phyloP scores from a whole-genome alignment of 2,888 invertebrate genomes.

The Sinelater perroti region DNA sequence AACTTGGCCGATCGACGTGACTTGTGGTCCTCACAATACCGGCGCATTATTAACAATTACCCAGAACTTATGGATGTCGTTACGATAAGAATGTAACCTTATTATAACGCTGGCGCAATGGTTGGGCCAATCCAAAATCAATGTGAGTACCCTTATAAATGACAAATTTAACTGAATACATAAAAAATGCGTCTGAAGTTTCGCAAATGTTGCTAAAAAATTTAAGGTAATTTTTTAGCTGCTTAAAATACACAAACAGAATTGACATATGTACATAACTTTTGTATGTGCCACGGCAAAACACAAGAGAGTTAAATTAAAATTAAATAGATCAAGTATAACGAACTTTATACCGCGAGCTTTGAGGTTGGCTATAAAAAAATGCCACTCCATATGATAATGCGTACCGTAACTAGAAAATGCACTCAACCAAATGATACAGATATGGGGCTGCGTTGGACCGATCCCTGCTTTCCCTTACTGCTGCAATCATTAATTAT shows the following conservation, averaged over 20 bases:
- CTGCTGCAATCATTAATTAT: conserved; percentile 27
- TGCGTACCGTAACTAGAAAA: conserved; percentile 24
- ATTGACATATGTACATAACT: too few species aligned
- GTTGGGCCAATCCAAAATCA: too few species aligned
- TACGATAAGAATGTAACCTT: conserved; percentile 33
- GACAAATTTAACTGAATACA: too few species aligned
- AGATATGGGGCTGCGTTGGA: conserved; percentile 24
- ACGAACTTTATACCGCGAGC: conserved; percentile 10
- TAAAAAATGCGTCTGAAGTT: too few species aligned
- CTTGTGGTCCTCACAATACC: conserved; percentile 39
- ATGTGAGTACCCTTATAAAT: too few species aligned
- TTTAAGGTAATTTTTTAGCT: too few species aligned
- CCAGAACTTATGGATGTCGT: conserved; percentile 36
- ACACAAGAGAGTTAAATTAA: conserved; percentile 3
- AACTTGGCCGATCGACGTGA: conserved; percentile 38
- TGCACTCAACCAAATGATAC: conserved; percentile 32
- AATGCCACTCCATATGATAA: conserved; percentile 20
- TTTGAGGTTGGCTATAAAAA: conserved; percentile 14
- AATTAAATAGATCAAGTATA: conserved; percentile 9
- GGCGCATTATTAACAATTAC: conserved; percentile 41
- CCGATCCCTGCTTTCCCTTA: conserved; percentile 13
- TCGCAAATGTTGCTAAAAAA: too few species aligned
- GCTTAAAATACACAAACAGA: too few species aligned
- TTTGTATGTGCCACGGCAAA: too few species aligned
- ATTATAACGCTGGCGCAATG: conserved; percentile 23